These are phyloP conservation scores for Drosophila elegans DNA, from an alignment of 1,140 invertebrate genomes.

Conservation along the genomic window DNA sequence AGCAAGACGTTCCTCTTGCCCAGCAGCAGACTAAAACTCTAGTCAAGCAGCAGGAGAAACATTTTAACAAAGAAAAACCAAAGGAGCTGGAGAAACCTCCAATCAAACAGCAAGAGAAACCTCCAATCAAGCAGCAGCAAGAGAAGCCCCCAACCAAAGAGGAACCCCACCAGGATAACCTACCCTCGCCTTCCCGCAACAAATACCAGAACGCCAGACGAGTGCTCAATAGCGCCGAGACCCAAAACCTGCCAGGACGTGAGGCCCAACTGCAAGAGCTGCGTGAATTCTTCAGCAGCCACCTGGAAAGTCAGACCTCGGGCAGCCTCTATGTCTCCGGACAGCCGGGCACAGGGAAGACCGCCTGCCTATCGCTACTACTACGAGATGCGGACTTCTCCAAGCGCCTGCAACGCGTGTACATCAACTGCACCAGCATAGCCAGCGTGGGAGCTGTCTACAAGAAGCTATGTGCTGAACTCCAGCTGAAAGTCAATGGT, in stretches of 20 bases:
- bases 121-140: not conserved
- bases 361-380: slow-evolving; percentile 92
- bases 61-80: not conserved
- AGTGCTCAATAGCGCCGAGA: slow-evolving; percentile 90
- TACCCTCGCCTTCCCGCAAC: slow-evolving; percentile 47
- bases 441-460: slow-evolving; percentile 91
- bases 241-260: slow-evolving; percentile 90
- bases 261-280: slow-evolving; percentile 91
- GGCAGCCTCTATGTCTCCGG: slow-evolving; percentile 97
- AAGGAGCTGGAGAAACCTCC: not conserved
- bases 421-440: slow-evolving; percentile 93
- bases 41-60: slow-evolving; percentile 6
- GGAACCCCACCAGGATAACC: slow-evolving; percentile 1
- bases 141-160: not conserved
- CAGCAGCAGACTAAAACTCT: slow-evolving; percentile 6
- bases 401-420: slow-evolving; percentile 88
- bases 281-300: slow-evolving; percentile 88
- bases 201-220: slow-evolving; percentile 87
- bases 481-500: slow-evolving; percentile 86
- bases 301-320: slow-evolving; percentile 89
- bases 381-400: slow-evolving; percentile 87
- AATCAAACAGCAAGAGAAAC: slow-evolving; percentile 1
- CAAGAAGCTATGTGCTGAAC: slow-evolving; percentile 88
- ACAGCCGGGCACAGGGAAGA: slow-evolving; percentile 97
- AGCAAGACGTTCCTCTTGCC: too few species aligned